Conservation (phyloP, 1,140 invertebrate species). For the Hylaeus anthracinus region DNA sequence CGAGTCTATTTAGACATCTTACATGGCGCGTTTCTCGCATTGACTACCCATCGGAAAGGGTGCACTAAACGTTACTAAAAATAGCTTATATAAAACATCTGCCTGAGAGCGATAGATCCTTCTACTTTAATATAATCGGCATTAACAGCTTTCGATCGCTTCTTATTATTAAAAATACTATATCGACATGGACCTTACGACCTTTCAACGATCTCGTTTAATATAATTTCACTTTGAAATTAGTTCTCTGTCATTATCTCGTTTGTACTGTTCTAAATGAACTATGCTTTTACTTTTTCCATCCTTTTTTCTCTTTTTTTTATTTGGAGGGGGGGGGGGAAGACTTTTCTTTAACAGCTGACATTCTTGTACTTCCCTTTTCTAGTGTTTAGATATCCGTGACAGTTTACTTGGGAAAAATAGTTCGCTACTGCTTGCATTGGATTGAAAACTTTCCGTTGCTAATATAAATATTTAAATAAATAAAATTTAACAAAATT, state of each 20-base stretch:
- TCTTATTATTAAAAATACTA: conserved; percentile 48
- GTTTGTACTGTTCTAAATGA: conserved; percentile 54
- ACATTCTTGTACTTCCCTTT: conserved; percentile 30
- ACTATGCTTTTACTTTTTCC: conserved; percentile 21
- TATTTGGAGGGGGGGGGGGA: conserved; percentile 32
- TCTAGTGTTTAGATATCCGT: not conserved
- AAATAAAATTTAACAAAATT: no score
- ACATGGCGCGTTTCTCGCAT: conserved; percentile 46
- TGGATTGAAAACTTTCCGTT: not conserved
- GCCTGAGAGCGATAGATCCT: conserved; percentile 21
- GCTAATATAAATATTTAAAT: not conserved
- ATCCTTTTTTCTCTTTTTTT: not conserved
- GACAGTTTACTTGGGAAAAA: not conserved
- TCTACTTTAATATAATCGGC: conserved; percentile 24
- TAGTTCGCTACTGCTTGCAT: no score
- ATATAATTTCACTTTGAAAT: conserved; percentile 23
- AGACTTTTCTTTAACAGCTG: conserved; percentile 37
- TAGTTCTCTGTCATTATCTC: conserved; percentile 9
- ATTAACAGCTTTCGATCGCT: conserved; percentile 29
- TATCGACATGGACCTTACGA: conserved; percentile 36
- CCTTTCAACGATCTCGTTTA: not conserved
- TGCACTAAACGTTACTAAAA: conserved; percentile 40
- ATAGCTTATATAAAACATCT: conserved; percentile 40
- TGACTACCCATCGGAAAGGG: conserved; percentile 64
- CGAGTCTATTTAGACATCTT: conserved; percentile 4